Evolutionary conservation across 2,888 invertebrate genomes (phyloP).

Genomic region (Drosophila testacea): DNA sequence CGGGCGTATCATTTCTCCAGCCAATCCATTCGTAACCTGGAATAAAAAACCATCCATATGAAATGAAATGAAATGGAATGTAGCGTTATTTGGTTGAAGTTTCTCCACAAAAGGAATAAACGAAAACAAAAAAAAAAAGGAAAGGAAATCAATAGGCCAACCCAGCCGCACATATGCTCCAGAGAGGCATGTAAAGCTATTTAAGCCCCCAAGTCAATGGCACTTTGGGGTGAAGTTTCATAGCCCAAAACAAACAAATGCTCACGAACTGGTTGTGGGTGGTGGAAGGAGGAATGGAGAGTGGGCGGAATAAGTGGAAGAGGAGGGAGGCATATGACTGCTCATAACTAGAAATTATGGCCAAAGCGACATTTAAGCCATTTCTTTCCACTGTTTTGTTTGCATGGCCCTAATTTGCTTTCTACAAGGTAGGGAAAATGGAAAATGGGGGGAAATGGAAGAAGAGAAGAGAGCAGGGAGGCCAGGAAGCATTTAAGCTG

Average conservation of each 20-base stretch:
- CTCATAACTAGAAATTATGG: conserved; percentile 77
- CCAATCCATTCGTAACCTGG: conserved; percentile 94
- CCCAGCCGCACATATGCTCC: conserved; percentile 42
- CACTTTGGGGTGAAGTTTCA: conserved; percentile 64
- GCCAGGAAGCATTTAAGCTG: conserved; percentile 35
- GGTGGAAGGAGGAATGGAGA: conserved; percentile 17
- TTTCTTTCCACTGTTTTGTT: conserved; percentile 63
- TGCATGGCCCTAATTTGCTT: conserved; percentile 71
- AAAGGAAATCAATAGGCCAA: conserved; percentile 52
- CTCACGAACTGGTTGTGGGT: conserved; percentile 28
- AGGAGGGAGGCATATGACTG: conserved; percentile 19
- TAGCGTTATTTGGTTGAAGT: conserved; percentile 37
- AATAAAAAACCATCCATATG: conserved; percentile 60
- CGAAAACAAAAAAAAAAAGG: conserved; percentile 7
- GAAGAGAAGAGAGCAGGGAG: conserved; percentile 10
- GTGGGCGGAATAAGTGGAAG: background rate
- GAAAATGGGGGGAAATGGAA: background rate
- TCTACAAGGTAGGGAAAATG: conserved; percentile 6
- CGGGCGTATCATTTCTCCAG: conserved; percentile 90
- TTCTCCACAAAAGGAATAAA: conserved; percentile 2
- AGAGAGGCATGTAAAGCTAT: conserved; percentile 70
- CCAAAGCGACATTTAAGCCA: conserved; percentile 82
- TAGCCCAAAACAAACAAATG: conserved; percentile 73
- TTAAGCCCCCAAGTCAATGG: conserved; percentile 66
- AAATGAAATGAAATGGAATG: conserved; percentile 41